These are phyloP conservation scores for Hippocampus mohnikei DNA, from an alignment of 2,113 vertebrate genomes.

Conservation along the genomic window DNA sequence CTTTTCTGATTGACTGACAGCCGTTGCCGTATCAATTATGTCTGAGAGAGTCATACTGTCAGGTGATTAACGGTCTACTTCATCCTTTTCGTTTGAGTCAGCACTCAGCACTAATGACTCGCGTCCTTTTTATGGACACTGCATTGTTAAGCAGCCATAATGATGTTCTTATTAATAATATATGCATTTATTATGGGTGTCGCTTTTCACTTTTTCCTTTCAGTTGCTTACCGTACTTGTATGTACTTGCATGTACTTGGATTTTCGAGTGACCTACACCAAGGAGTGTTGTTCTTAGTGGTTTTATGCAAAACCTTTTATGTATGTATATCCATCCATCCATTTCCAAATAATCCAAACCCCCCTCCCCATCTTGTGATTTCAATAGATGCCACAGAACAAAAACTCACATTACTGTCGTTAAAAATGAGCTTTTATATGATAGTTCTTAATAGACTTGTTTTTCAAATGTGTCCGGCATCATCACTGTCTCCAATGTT, in stretches of 20 bases:
- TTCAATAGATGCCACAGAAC: neutral
- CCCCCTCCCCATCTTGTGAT: constrained; percentile 9
- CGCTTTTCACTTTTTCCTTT: constrained; percentile 4
- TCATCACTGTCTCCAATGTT: neutral
- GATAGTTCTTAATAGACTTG: neutral
- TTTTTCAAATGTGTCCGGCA: constrained; percentile 4
- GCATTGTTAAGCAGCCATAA: constrained; percentile 51
- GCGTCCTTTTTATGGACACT: constrained; percentile 32
- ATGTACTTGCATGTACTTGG: neutral
- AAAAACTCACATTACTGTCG: neutral
- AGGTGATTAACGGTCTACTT: constrained; percentile 36
- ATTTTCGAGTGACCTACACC: neutral
- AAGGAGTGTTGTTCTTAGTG: neutral
- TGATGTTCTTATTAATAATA: constrained; percentile 57
- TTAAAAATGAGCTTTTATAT: neutral
- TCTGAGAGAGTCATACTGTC: constrained; percentile 1
- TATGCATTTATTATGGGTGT: constrained; percentile 33
- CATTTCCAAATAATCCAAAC: too few species aligned
- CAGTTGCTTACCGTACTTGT: neutral
- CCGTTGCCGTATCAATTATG: neutral
- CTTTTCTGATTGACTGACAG: neutral
- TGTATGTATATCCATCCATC: too few species aligned
- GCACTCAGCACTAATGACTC: constrained; percentile 42
- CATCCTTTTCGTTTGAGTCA: constrained; percentile 35
- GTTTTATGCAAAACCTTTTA: neutral